Evolutionary conservation across 2,797 vertebrate species (phyloP).

Genomic region (Hylomyscus alleni): DNA sequence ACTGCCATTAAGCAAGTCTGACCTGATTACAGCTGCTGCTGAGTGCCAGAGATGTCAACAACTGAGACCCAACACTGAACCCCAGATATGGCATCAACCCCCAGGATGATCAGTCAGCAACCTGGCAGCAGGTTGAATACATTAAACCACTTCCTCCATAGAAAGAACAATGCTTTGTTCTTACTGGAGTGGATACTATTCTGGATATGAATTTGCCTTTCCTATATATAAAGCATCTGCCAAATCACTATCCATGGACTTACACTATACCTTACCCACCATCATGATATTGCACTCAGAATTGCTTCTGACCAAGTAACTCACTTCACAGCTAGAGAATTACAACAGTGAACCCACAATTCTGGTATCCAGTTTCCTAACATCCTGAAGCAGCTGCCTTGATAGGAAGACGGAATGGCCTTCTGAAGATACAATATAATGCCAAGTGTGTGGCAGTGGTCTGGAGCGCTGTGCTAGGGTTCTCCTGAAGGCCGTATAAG

Average conservation of each 20-base stretch:
- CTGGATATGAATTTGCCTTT: background rate
- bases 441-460: background rate
- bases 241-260: background rate
- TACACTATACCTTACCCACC: background rate
- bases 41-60: background rate
- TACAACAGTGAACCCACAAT: background rate
- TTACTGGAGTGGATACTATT: background rate
- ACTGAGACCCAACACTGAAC: background rate
- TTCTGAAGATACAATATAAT: background rate
- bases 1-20: background rate
- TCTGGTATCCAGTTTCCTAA: background rate
- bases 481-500: background rate
- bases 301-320: background rate
- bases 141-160: background rate
- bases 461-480: background rate
- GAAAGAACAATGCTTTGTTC: background rate
- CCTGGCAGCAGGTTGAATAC: background rate
- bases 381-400: background rate
- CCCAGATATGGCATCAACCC: background rate
- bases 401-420: background rate
- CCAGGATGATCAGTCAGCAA: background rate
- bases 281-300: background rate
- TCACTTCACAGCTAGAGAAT: background rate
- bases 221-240: background rate
- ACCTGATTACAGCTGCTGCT: background rate